Base-by-base conservation (phyloP, 2,113 vertebrate species). In the Serilophus lunatus region DNA sequence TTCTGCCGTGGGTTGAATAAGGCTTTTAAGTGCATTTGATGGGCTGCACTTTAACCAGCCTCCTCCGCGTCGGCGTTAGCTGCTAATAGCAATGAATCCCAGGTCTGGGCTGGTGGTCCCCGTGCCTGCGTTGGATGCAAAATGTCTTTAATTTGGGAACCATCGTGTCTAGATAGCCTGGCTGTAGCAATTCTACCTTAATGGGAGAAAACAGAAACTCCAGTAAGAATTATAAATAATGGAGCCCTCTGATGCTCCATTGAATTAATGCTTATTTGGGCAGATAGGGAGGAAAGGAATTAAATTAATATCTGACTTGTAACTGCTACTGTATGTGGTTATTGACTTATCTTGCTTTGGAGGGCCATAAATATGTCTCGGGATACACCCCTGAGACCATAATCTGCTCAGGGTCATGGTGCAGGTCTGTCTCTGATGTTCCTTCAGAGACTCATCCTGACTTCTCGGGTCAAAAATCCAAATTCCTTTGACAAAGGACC, bases 261-360 rank as follows among this genome's bases (percentile, higher is more conserved):
- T 97, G 94, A 95, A 96, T 97, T 96, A 96, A 94, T 95, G 78
- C 76, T 90, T 94, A 92, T 90, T 94, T 10, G 44, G 86, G 42
- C 92, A 92, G 92, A 82, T 83, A 95, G 88, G 93, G 91, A 96
- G 88, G 90, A 90, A 66, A 95, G 82, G 90, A 95, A 97, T 97
- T 96, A 94, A 97, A 92, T 97, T 97, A 97, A 94, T 96, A 96
- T 96, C 93, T 87, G 93, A 97, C 96, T 97, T 77, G 92, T 93
- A 91, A 92, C 89, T 96, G 93, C 96, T 93, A 86, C 96, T 94
- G 88, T 91, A 86, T 84, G 84, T 82, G 81, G 69, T 90, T 95
- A 95, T 96, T 96, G 95, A 97, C 88, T 94, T 96, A 96, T 82
- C 81, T 94, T 90, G 83, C 92, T 89, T 88, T 59, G 71, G 88